These are phyloP conservation scores for Sphenopsis melanotis DNA, from an alignment of 2,797 vertebrate species.

Conservation along the genomic window DNA sequence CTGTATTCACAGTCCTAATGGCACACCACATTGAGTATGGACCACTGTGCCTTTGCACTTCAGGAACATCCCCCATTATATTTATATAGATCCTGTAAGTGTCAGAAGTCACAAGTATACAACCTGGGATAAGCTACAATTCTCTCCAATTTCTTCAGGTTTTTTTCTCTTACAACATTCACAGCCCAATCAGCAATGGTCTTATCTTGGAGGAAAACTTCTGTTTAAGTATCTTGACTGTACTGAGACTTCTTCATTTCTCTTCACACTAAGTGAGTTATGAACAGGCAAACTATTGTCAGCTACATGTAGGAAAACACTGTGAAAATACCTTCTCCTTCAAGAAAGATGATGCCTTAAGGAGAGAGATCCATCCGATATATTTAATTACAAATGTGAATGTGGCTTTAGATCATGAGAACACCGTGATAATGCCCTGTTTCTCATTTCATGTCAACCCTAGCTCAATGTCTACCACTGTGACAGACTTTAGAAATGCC, in stretches of 20 bases:
- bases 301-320: background rate
- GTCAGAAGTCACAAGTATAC: background rate
- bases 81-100: background rate
- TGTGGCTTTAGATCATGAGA: background rate
- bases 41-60: background rate
- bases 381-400: background rate
- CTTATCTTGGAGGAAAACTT: background rate
- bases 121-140: background rate
- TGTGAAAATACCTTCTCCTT: background rate
- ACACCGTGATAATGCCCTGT: background rate
- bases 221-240: background rate
- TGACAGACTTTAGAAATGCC: background rate
- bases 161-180: background rate
- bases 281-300: background rate
- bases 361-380: background rate
- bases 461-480: background rate
- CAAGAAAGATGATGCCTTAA: background rate
- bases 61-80: background rate
- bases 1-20: background rate
- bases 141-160: background rate
- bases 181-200: background rate
- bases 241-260: background rate
- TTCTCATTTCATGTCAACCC: background rate
- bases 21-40: background rate
- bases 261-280: background rate